Percentiles rank a stretch among this genome's conserved stretches.
phyloP scores from a whole-genome alignment of 2,113 vertebrate species.

The Toxotes jaculatrix region DNA sequence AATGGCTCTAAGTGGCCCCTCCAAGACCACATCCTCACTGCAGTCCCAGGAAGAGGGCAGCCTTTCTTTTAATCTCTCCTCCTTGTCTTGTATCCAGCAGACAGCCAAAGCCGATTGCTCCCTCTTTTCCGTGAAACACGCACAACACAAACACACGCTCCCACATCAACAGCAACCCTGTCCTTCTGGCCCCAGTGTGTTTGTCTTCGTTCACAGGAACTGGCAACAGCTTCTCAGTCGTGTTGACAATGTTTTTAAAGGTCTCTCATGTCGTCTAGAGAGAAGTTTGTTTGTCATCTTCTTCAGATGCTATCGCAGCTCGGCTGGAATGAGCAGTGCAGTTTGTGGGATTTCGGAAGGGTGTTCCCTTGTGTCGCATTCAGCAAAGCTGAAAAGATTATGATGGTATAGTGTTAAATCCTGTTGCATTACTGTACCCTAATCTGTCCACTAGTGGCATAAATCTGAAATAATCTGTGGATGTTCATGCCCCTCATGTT shows the following conservation, averaged over 20 bases:
- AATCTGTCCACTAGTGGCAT: conserved; percentile 26
- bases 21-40: conserved; percentile 12
- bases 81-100: conserved; percentile 22
- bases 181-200: conserved; percentile 18
- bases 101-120: conserved; percentile 47
- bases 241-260: neutral
- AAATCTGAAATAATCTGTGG: conserved; percentile 37
- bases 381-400: neutral
- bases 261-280: neutral
- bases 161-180: neutral
- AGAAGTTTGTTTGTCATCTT: conserved; percentile 1
- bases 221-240: neutral
- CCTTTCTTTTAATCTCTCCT: conserved; percentile 39
- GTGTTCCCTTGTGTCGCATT: neutral
- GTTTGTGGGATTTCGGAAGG: neutral
- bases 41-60: conserved; percentile 44
- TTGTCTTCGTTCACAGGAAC: conserved; percentile 14
- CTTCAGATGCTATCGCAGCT: neutral
- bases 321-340: neutral
- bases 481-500: conserved; percentile 15
- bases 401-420: conserved; percentile 25
- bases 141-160: neutral
- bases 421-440: conserved; percentile 6
- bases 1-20: neutral
- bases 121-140: conserved; percentile 46